Evolutionary conservation across 2,113 vertebrate species (phyloP), one percentile per base, ranked within the genome.

Genomic region (Coryphaenoides rupestris): DNA sequence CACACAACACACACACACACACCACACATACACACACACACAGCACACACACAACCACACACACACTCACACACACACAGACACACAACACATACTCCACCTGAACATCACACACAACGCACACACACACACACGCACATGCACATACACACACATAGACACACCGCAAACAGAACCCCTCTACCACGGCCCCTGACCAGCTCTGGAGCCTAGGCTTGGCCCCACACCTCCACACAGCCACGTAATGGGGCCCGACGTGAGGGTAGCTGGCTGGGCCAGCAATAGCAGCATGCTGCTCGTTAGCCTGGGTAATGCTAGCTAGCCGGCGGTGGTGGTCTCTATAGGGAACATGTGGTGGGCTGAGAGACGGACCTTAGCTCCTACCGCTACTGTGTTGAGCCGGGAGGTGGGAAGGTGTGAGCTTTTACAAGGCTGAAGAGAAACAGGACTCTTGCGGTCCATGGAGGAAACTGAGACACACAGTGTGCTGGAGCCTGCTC

Each of bases 161-260:
- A n/a, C n/a, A n/a, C n/a, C 59, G 23, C 59, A 61, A 2, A 49
- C 45, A 74, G 74, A 75, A 76, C 77, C 79, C 73, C 50, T 77
- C 66, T 71, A 49, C 65, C 69, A 65, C 58, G 55, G 60, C 13
- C 68, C 65, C 62, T 16, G 55, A 63, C 53, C 62, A 65, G 65
- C 54, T 52, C 12, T 50, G 69, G 75, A 73, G 75, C 74, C 75
- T 64, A 49, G 17, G 54, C 69, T 77, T 28, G 68, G 77, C 77
- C 81, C 72, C 71, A 83, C 83, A 85, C 83, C 81, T 81, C 74
- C 62, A 76, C 72, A 78, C 78, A 75, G 70, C 75, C 69, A 56
- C 86, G 87, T 82, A 85, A 82, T 81, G 82, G 80, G 80, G 78
- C 78, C 72, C 76, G 63, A 68, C 75, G 73, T 76, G 76, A 69